Evolutionary conservation across 2,888 invertebrate species (phyloP), one percentile per base, ranked within the genome.

Genomic region (Lutraria lutraria): DNA sequence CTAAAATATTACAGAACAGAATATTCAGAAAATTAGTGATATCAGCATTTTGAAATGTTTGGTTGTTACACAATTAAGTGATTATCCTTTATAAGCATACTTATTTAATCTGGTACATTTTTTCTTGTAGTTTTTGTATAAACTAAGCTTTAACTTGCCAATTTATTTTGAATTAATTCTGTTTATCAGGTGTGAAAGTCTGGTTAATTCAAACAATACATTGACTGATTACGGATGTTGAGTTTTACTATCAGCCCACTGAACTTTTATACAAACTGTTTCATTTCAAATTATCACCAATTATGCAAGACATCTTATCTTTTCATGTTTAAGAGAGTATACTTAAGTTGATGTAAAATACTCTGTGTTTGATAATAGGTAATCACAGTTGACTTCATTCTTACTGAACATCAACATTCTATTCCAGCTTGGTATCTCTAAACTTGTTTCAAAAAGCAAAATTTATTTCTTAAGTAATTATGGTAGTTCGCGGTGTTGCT

Each of bases 141-240:
- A 8, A 31, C 76, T 76, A 76, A 2, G 15, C 31, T 15, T 76
- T 76, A 76, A 76, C 76, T 10, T 76, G 31, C 34, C 76, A 34
- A 34, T 76, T 76, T 31, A 76, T 76, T 25, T 76, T 16, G 19
- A 31, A 76, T 76, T 76, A 31, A 76, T 76, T 76, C 15, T 76
- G 19, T 34, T 10, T 76, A 76, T 76, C 76, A 76, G 76, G 76
- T 76, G 76, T 76, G 76, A 76, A 76, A 76, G 76, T 76, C 76
- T 34, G 76, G 15, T 1, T 76, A 76, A 76, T 76, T 76, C 76
- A 76, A 76, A 76, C 76, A 76, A 34, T 31, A 34, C 34, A 34
- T 3, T 34, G 34, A 2, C 76, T 76, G 15, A 16, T 31, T 76
- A 3, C 76, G 76, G 76, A 76, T 76, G 76, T 76, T 76, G 13